These are phyloP conservation scores for Pao palembangensis DNA, from an alignment of 2,113 vertebrate species.

Conservation along the genomic window DNA sequence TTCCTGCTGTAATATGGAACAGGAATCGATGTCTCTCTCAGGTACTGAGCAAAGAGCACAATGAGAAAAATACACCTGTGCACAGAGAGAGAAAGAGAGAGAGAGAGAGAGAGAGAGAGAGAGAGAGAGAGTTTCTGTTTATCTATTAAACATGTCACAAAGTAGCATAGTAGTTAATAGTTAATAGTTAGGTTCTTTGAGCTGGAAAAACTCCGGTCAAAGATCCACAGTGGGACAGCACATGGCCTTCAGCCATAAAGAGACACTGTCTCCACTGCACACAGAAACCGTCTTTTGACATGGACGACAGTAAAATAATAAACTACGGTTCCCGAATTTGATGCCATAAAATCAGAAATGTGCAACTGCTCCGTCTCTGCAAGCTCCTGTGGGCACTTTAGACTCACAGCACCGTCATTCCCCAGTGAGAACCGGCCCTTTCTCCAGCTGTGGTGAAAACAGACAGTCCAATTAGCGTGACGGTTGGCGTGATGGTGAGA, in stretches of 20 bases:
- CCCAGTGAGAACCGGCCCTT: conserved; percentile 93
- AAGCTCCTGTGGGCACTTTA: neutral
- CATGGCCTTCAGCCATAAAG: no score
- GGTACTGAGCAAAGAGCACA: conserved; percentile 90
- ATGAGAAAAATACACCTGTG: conserved; percentile 89
- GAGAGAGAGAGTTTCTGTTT: neutral
- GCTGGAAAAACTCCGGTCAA: neutral
- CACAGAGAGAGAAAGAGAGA: conserved; percentile 16
- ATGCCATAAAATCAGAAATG: no score
- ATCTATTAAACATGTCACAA: neutral
- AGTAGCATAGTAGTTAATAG: neutral
- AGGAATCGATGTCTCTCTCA: conserved; percentile 78
- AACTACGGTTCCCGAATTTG: no score
- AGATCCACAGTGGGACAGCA: neutral
- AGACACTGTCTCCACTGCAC: neutral
- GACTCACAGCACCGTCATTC: conserved; percentile 86
- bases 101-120: neutral
- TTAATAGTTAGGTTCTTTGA: neutral
- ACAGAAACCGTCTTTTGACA: no score
- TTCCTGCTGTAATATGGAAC: conserved; percentile 81
- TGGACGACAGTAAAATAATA: no score
- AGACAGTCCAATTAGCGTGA: conserved; percentile 93
- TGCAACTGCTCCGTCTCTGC: no score
- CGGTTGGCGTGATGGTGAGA: conserved; percentile 91
- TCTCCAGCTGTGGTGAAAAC: conserved; percentile 91